These are phyloP conservation scores for Diplazon laetatorius DNA, from an alignment of 2,888 invertebrate species.

Conservation along the genomic window DNA sequence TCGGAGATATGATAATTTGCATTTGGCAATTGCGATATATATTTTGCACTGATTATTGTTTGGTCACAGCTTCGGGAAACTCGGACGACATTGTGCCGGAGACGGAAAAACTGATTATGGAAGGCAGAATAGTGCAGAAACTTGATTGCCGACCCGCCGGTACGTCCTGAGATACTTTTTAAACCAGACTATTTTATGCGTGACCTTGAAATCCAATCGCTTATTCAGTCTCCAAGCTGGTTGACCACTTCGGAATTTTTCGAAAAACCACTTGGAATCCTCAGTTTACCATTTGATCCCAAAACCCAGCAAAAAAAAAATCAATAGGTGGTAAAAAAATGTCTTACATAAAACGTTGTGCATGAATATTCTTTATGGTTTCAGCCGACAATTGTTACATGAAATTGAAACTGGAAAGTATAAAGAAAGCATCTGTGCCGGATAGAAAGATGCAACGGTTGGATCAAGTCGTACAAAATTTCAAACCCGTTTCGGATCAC, in stretches of 20 bases:
- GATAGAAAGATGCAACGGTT: constrained; percentile 93
- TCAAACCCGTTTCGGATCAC: constrained; percentile 96
- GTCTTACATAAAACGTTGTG: background rate
- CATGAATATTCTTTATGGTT: constrained; percentile 57
- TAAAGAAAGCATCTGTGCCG: constrained; percentile 94
- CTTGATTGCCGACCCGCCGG: constrained; percentile 95
- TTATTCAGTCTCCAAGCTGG: too few relatives aligned
- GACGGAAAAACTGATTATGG: constrained; percentile 93
- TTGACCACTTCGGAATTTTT: too few relatives aligned
- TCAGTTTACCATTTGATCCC: too few relatives aligned
- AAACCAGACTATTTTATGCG: too few relatives aligned
- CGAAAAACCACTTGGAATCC: too few relatives aligned
- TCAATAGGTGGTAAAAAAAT: background rate
- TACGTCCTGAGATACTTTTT: constrained; percentile 58
- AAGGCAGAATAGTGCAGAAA: constrained; percentile 98
- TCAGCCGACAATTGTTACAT: constrained; percentile 92
- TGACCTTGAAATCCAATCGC: too few relatives aligned
- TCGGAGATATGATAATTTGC: background rate
- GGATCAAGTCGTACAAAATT: constrained; percentile 93
- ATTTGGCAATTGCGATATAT: background rate
- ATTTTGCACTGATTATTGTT: constrained; percentile 10
- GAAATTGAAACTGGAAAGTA: constrained; percentile 94
- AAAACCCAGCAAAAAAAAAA: background rate
- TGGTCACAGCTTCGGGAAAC: constrained; percentile 67
- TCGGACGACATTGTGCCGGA: constrained; percentile 89